Evolutionary conservation across 1,140 invertebrate species (phyloP).

Genomic region (Penaeus japonicus): DNA sequence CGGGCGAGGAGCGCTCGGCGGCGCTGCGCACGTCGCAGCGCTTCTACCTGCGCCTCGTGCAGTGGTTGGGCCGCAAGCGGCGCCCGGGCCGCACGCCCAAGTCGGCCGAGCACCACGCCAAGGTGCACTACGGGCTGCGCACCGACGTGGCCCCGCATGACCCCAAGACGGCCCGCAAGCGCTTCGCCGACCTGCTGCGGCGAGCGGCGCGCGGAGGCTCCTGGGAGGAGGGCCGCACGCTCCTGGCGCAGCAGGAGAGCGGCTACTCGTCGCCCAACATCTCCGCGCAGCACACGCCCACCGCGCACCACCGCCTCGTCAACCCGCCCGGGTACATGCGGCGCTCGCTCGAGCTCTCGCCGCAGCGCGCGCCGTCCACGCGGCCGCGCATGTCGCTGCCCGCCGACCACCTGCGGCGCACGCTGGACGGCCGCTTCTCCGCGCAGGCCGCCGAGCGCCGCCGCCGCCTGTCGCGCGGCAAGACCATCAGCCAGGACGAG

Average conservation of each 20-base stretch:
- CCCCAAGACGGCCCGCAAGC: conserved; percentile 45
- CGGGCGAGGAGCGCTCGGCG: conserved; percentile 33
- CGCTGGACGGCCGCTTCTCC: conserved; percentile 55
- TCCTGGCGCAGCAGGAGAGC: conserved; percentile 55
- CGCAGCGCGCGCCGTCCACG: conserved; percentile 46
- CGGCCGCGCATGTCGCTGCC: conserved; percentile 56
- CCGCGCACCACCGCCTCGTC: conserved; percentile 52
- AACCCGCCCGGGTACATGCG: conserved; percentile 49
- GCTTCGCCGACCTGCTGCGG: conserved; percentile 51
- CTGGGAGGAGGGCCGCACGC: conserved; percentile 55
- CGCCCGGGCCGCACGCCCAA: conserved; percentile 39
- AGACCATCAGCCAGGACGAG: conserved; percentile 58
- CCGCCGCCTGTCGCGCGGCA: conserved; percentile 48
- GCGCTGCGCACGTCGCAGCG: conserved; percentile 42
- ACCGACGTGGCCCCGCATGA: conserved; percentile 43
- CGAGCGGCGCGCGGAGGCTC: conserved; percentile 52
- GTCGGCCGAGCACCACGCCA: conserved; percentile 51
- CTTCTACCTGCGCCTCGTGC: conserved; percentile 53
- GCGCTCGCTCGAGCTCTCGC: conserved; percentile 52
- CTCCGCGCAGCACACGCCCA: conserved; percentile 57
- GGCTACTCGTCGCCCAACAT: conserved; percentile 59
- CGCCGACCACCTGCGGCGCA: conserved; percentile 50
- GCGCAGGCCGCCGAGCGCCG: conserved; percentile 51
- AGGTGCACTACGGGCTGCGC: conserved; percentile 50
- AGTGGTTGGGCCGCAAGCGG: conserved; percentile 53